Conservation (phyloP, 2,888 invertebrate species). For the Cynaeus angustus region DNA sequence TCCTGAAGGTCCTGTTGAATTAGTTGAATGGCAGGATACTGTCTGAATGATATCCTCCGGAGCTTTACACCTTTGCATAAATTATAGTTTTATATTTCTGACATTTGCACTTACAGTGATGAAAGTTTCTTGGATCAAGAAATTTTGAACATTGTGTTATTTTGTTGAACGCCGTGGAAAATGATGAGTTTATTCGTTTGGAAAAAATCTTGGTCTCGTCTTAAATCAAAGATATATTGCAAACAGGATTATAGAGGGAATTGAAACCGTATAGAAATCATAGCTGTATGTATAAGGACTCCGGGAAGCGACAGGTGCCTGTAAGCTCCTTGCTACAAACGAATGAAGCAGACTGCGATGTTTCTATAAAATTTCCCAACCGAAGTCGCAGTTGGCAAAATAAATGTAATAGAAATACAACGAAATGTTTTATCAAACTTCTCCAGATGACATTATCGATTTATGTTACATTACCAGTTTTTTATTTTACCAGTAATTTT, state of each 20-base stretch:
- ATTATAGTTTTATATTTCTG: constrained; percentile 47
- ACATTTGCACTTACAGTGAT: constrained; percentile 39
- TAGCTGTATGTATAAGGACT: constrained; percentile 44
- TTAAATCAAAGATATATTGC: constrained; percentile 47
- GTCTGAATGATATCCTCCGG: constrained; percentile 47
- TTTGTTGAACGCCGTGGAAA: constrained; percentile 19
- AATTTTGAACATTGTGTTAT: constrained; percentile 16
- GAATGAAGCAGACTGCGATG: constrained; percentile 10
- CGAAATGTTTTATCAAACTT: too few relatives aligned
- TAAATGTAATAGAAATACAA: too few relatives aligned
- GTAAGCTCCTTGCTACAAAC: constrained; percentile 47
- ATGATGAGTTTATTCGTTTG: constrained; percentile 39
- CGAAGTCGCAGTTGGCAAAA: background rate
- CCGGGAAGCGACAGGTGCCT: constrained; percentile 50
- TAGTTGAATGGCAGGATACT: constrained; percentile 47
- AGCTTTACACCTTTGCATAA: constrained; percentile 43
- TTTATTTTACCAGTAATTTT: too few relatives aligned
- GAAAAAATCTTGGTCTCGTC: constrained; percentile 26
- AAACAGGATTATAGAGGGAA: constrained; percentile 50
- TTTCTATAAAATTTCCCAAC: constrained; percentile 4
- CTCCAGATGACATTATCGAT: too few relatives aligned
- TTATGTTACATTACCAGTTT: too few relatives aligned
- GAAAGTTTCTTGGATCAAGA: constrained; percentile 21
- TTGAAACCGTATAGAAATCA: constrained; percentile 46
- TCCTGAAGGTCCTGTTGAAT: constrained; percentile 50